These are phyloP conservation scores for Epizoanthus rinbou DNA, from an alignment of 92 coral and sea anemone species.

Conservation along the genomic window DNA sequence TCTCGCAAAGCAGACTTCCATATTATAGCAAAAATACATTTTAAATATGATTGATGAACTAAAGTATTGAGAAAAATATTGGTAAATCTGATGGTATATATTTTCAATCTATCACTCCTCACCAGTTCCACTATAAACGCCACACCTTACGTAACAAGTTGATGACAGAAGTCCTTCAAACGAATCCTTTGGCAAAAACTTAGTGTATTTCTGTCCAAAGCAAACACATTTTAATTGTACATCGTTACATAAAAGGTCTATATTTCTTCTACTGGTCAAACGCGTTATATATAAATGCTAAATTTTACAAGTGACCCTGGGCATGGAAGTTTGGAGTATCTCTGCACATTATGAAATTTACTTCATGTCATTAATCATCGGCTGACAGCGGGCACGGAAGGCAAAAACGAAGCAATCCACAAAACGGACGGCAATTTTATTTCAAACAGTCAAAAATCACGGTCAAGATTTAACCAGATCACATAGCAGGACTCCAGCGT, in stretches of 20 bases:
- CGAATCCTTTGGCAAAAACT: slow-evolving; percentile 20
- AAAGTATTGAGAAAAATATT: no score
- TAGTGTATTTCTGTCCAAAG: slow-evolving; percentile 20
- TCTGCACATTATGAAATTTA: slow-evolving; percentile 10
- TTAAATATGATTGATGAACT: no score
- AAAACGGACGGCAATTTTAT: slow-evolving; percentile 9
- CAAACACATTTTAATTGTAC: neutral
- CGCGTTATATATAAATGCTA: neutral
- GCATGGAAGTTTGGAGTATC: slow-evolving; percentile 4
- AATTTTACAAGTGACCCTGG: neutral
- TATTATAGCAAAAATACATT: no score
- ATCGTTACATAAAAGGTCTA: neutral
- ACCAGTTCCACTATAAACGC: neutral
- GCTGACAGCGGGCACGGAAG: slow-evolving; percentile 3
- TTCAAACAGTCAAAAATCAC: slow-evolving; percentile 24
- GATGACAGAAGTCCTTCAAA: slow-evolving; percentile 40
- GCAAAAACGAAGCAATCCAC: neutral
- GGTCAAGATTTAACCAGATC: slow-evolving; percentile 14
- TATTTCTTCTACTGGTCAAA: neutral
- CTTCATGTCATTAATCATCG: slow-evolving; percentile 25
- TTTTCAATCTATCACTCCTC: slow-evolving; percentile 5
- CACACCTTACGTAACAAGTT: slow-evolving; percentile 40
- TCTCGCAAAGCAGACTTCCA: no score
- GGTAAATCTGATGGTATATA: no score
- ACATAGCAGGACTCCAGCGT: neutral